Conservation (phyloP, 2,888 invertebrate species). For the Trichacis sp. region DNA sequence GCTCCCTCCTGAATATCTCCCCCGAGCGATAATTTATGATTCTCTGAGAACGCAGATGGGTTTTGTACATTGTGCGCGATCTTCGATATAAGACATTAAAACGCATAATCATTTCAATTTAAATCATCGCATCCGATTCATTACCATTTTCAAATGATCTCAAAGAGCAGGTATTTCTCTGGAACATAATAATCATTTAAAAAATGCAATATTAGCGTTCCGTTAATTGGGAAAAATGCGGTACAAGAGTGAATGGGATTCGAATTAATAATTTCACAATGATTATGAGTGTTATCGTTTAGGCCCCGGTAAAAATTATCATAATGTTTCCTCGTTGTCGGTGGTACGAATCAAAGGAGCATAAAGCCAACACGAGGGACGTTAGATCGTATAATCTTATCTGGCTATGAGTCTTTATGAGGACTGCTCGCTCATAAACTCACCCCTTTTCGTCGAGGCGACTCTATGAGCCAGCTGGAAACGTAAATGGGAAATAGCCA, state of each 20-base stretch:
- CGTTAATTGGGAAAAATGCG: conserved; percentile 1
- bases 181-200: too few relatives aligned
- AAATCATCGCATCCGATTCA: background rate
- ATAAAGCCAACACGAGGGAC: conserved; percentile 55
- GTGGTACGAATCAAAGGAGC: conserved; percentile 60
- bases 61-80: conserved; percentile 57
- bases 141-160: background rate
- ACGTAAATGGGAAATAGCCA: conserved; percentile 38
- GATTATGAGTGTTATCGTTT: conserved; percentile 17
- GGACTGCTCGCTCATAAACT: conserved; percentile 57
- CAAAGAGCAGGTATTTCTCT: too few relatives aligned
- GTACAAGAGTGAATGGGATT: background rate
- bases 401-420: conserved; percentile 50
- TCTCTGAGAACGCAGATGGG: conserved; percentile 66
- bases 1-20: conserved; percentile 34
- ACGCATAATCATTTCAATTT: conserved; percentile 20
- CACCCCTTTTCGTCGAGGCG: conserved; percentile 50
- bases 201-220: background rate
- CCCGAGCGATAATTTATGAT: conserved; percentile 64
- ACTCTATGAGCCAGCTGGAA: conserved; percentile 24
- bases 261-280: conserved; percentile 16
- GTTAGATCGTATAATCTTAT: conserved; percentile 46
- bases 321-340: conserved; percentile 43
- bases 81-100: conserved; percentile 51
- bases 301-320: conserved; percentile 33